Percentiles rank a stretch among this genome's conserved stretches.
phyloP scores from a whole-genome alignment of 2,888 invertebrate species.

The Busseola fusca region DNA sequence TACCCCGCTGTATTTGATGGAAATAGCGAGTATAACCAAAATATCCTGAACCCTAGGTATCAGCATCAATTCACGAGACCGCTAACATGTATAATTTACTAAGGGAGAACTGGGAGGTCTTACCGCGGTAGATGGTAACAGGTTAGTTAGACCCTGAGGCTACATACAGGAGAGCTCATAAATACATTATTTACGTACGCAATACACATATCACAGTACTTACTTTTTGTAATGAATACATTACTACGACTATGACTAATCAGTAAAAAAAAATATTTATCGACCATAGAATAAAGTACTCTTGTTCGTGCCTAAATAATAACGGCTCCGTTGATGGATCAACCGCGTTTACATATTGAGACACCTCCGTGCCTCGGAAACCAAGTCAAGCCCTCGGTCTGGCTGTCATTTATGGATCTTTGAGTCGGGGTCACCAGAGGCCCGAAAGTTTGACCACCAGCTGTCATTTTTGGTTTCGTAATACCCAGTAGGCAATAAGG shows the following conservation, averaged over 20 bases:
- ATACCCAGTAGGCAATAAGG: background rate
- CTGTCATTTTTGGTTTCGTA: no score
- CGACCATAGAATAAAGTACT: background rate
- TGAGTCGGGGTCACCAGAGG: background rate
- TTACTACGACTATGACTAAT: background rate
- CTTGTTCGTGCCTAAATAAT: background rate
- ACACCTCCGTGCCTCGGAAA: background rate
- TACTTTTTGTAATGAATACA: background rate
- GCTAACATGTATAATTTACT: conserved; percentile 17
- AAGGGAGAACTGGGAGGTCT: background rate
- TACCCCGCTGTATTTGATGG: background rate
- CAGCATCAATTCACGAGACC: conserved; percentile 15
- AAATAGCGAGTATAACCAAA: background rate
- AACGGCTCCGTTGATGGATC: background rate
- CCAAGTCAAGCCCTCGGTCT: background rate
- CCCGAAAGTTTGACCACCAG: background rate
- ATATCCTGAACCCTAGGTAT: background rate
- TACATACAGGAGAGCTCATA: background rate
- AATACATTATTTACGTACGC: background rate
- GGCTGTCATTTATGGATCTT: background rate
- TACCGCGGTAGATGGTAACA: background rate
- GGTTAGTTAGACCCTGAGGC: background rate
- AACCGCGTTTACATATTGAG: no score
- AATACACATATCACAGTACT: background rate
- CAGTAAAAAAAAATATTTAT: background rate